Evolutionary conservation across 2,888 invertebrate genomes (phyloP), one percentile per base, ranked within the genome.

Genomic region (Bellardia bayeri): DNA sequence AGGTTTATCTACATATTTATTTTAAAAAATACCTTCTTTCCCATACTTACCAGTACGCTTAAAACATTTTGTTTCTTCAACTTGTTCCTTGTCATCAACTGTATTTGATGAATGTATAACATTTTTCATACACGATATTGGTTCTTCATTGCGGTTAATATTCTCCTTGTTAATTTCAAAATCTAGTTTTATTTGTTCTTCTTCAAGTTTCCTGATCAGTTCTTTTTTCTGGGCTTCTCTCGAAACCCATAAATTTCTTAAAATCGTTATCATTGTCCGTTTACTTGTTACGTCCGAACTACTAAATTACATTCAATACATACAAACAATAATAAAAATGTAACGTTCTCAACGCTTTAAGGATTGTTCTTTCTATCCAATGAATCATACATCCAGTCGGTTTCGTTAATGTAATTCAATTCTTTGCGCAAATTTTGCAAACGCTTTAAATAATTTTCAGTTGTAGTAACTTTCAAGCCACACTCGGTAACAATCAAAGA

Each of bases 351-450:
- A 69, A 14, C 14, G 16, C 54, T 3, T 87, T 88, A 89, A 71
- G 89, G 90, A 56, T 89, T 87, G 6, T 89, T 88, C 54, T 91
- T 93, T 79, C 95, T 96, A 88, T 97, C 96, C 90, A 95, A 95
- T 58, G 95, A 94, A 75, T 96, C 96, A 94, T 96, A 97, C 93
- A 96, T 96, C 97, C 97, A 97, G 91, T 97, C 96, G 0, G 97
- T 97, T 78, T 96, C 95, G 91, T 96, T 97, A n/a, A 97, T 94
- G 91, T 96, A 96, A 89, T 96, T 96, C 81, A 97, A 93, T 93
- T 97, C 97, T 92, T 96, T 97, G 84, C 97, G 94, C 56, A 97
- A 93, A 54, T 94, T 94, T 92, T 96, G 96, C 81, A 97, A 94
- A 88, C 97, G 95, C 91, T 96, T 96, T 84, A 95, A 94, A 90